Base-by-base conservation (phyloP, 2,888 invertebrate species). In the Eupsilia transversa region DNA sequence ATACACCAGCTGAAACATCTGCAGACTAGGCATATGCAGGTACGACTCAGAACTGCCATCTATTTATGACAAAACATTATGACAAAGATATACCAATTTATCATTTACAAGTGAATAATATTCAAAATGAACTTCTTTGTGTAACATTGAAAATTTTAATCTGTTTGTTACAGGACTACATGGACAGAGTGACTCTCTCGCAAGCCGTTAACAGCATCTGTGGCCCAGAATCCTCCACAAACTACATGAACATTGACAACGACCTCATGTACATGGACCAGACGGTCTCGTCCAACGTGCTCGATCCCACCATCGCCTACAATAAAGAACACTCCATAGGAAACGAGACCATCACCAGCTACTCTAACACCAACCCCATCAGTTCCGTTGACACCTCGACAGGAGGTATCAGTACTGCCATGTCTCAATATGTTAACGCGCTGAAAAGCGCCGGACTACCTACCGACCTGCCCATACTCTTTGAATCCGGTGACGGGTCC, bases 401-500 rank as follows among this genome's bases (percentile, higher is more conserved):
- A 6, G 89, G 90, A 59, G 94, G 92, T 35, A 94, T 96, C 46
- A 92, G 93, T 72, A 94, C 91, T 23, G 95, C 95, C 5, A 95
- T 96, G 96, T 95, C 96, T 2, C 96, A 96, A 90, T 96, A 94
- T 80, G 96, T 95, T n/a, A 96, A 94, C 80, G 96, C 94, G 5
- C 91, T 94, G 63, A 96, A 96, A 89, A 96, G 88, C 81, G 96
- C 95, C 38, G 96, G 95, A 7, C 90, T 95, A 43, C 96, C 95
- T 3, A 96, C 96, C 23, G 96, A 96, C 84, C 86, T 96, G 59
- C 96, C 97, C 35, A 97, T 97, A 85, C 96, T 97, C 83, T 97
- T 97, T 82, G 97, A 97, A 90, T 97, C 97, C 2, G 97, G 97
- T 38, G 97, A 97, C 83, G 97, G 97, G 0, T 97, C 97, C 46